Conservation (phyloP, 2,113 vertebrate genomes). For the Saimiri boliviensis region DNA sequence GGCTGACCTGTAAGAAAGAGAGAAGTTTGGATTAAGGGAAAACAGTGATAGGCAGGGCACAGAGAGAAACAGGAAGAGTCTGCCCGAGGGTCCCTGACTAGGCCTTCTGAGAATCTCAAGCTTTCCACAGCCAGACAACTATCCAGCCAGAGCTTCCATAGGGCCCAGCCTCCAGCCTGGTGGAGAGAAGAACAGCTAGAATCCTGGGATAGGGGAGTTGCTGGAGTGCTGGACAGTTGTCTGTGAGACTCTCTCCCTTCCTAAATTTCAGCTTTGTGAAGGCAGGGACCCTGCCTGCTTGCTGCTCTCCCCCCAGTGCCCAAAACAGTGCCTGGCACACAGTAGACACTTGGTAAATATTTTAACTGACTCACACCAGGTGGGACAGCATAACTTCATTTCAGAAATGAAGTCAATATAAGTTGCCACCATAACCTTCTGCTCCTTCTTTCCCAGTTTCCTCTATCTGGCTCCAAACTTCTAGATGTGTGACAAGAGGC, state of each 20-base stretch:
- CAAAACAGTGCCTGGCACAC: neutral
- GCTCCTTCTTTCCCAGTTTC: neutral
- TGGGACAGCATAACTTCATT: neutral
- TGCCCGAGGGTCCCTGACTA: neutral
- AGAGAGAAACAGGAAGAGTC: too few species aligned
- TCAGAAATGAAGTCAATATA: neutral
- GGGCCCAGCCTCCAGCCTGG: too few species aligned
- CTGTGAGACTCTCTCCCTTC: neutral
- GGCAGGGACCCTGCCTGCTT: neutral
- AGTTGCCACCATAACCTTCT: neutral
- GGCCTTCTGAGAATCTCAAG: neutral
- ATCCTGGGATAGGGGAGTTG: neutral
- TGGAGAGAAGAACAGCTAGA: neutral
- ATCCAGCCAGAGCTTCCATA: neutral
- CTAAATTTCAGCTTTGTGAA: neutral
- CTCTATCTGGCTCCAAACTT: neutral
- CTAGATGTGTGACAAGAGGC: neutral
- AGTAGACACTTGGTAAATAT: neutral
- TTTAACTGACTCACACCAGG: neutral
- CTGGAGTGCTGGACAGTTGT: too few species aligned
- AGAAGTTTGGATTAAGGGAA: neutral
- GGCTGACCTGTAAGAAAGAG: slow-evolving; percentile 91
- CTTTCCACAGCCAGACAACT: neutral
- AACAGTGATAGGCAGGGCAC: neutral
- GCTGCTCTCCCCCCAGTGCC: neutral